These are phyloP conservation scores for Ceramica pisi DNA, from an alignment of 2,888 invertebrate genomes.

Conservation along the genomic window DNA sequence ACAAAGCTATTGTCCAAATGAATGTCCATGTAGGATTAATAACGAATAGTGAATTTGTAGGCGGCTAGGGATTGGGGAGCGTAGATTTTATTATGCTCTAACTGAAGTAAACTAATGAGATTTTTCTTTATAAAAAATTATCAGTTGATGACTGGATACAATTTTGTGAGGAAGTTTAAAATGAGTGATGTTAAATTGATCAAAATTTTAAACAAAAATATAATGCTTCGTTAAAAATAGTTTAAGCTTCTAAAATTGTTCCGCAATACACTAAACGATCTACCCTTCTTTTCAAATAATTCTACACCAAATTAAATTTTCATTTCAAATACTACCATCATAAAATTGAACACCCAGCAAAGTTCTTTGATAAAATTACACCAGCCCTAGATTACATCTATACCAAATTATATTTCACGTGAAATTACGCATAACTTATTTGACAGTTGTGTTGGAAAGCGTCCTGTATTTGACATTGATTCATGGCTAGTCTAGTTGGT, in stretches of 20 bases:
- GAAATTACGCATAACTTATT: conserved; percentile 68
- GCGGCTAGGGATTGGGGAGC: not conserved
- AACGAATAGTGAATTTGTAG: conserved; percentile 27
- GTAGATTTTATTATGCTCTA: not conserved
- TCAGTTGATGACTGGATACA: not conserved
- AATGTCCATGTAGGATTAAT: conserved; percentile 44
- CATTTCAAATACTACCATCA: conserved; percentile 3
- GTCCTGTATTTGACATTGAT: conserved; percentile 68
- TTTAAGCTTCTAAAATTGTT: not conserved
- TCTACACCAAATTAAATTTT: conserved; percentile 3
- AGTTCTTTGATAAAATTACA: conserved; percentile 32
- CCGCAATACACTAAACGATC: not conserved
- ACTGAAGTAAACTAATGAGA: not conserved
- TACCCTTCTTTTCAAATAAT: conserved; percentile 8
- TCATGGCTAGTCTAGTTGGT: conserved; percentile 56
- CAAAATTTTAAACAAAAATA: not conserved
- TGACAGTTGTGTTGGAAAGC: conserved; percentile 61
- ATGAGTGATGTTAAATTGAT: not conserved
- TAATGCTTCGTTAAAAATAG: not conserved
- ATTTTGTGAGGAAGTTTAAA: not conserved
- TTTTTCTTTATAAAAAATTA: not conserved
- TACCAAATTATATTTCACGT: conserved; percentile 59
- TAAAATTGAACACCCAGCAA: conserved; percentile 13
- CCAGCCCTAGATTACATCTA: conserved; percentile 52
- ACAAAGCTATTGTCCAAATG: conserved; percentile 46